Conservation (phyloP, 2,797 vertebrate genomes). For the Pseudomugil gertrudae region DNA sequence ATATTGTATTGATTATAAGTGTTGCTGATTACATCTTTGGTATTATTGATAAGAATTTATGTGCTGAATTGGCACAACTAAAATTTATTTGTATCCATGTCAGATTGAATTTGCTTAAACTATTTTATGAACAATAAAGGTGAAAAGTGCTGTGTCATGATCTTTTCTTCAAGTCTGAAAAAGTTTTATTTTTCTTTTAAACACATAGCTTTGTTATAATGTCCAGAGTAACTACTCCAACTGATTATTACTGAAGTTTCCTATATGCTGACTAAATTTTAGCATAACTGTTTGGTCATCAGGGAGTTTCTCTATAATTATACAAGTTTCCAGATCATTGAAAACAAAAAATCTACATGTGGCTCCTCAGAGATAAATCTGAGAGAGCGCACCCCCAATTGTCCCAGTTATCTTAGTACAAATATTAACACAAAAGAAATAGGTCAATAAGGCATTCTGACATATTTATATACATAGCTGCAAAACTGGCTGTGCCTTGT, state of each 20-base stretch:
- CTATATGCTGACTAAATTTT: neutral
- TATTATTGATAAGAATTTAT: constrained; percentile 28
- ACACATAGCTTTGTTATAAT: neutral
- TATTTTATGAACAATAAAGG: constrained; percentile 68
- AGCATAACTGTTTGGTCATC: neutral
- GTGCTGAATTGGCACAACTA: constrained; percentile 27
- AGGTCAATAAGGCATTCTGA: no score
- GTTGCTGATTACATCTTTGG: constrained; percentile 28
- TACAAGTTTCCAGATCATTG: no score
- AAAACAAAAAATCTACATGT: no score
- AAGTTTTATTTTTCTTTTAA: neutral
- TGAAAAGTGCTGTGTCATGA: constrained; percentile 6
- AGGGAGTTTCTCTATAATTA: no score
- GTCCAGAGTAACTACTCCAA: neutral
- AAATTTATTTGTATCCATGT: constrained; percentile 38
- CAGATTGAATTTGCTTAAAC: constrained; percentile 39
- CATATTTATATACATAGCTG: neutral
- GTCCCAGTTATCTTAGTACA: no score
- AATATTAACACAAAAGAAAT: no score
- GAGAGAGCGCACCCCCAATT: no score
- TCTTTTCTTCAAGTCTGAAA: neutral
- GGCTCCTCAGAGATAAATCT: no score
- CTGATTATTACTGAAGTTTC: neutral
- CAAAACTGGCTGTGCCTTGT: neutral
- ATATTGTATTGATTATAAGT: constrained; percentile 20